Evolutionary conservation across 2,113 vertebrate genomes (phyloP), one percentile per base, ranked within the genome.

Genomic region (Pelvicachromis taeniatus): DNA sequence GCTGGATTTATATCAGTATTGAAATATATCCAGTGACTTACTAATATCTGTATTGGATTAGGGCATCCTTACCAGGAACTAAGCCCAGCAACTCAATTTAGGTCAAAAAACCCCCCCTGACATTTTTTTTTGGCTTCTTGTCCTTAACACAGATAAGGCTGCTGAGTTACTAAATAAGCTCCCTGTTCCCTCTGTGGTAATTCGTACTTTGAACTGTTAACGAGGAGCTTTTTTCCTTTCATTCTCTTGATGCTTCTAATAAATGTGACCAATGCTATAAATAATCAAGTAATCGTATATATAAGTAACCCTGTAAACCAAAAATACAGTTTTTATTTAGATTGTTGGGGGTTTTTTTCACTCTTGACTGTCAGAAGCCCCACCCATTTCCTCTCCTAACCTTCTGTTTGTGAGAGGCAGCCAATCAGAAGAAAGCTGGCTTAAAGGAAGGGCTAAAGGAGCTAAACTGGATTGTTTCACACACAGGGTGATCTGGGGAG

Each of bases 101-200:
- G 38, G 16, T 9, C 23, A 48, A 48, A 48, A 48, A 48, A 19
- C 0, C 3, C 14, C 1, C 3, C 4, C 50, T 31, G 42, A 9
- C 23, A 19, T 50, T 4, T 73, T 73, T 75, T 75, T 19, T n/a
- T n/a, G n/a, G 9, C 6, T 75, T 31, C 26, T 31, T 4, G 50
- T 48, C 16, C 23, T 50, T 19, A 50, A 75, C 9, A 31, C 16
- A 75, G 16, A 75, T 13, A 31, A 31, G 3, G 10, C 45, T 13
- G 45, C 17, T 31, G 42, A 50, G 42, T 50, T 75, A 29, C 29
- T 50, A 75, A 75, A 31, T 75, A 50, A 29, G 26, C 45, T 9
- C 4, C 26, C 16, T 50, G 42, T 31, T 19, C 9, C 13, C 6
- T 48, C 40, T 45, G 40, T 70, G 13, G 5, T 45, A 29, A 48